Evolutionary conservation across 2,113 vertebrate species (phyloP), one percentile per base, ranked within the genome.

Genomic region (Ariopsis seemanni): DNA sequence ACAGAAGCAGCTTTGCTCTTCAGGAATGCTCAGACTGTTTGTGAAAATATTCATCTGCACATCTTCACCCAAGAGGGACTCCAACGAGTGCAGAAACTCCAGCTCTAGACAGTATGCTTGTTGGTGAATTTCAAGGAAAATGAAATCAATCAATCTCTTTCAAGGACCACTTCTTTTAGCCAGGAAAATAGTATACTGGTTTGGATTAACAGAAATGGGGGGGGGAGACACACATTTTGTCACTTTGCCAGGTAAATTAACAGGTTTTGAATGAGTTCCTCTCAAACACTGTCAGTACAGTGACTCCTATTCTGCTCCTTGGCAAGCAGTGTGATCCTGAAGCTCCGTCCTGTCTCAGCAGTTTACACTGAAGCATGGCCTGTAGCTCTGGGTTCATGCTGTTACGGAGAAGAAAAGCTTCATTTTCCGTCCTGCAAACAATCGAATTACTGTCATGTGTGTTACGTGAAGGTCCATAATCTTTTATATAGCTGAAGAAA

Each of bases 101-200:
- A 27, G 22, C 84, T 79, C 48, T 67, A 42, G 48, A 65, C 25
- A 50, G 9, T 7, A 8, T 12, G 10, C 20, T 4, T 34, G 6
- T 5, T 57, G 52, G 67, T 25, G 7, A 25, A 58, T 71, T 52
- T 80, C 85, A 81, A 42, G 63, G 27, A 87, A 87, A 87, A 62
- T 79, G 11, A 81, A 86, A 86, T 86, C 78, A 30, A n/a, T 86
- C 85, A 30, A n/a, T 86, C 65, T 72, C 78, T 87, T 74, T 72
- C 86, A 74, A 72, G 63, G 0, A 58, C 6, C 34, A 62, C 55
- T 87, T 87, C 65, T 67, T 82, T 27, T 69, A 81, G 22, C 18
- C 62, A 52, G 42, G 50, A 71, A 57, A 79, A 52, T 67, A 52
- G 48, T 25, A 50, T 9, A 6, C 63, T 67, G 77, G 85, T 86